These are phyloP conservation scores for Vireo altiloquus DNA, from an alignment of 2,113 vertebrate genomes.

Conservation along the genomic window DNA sequence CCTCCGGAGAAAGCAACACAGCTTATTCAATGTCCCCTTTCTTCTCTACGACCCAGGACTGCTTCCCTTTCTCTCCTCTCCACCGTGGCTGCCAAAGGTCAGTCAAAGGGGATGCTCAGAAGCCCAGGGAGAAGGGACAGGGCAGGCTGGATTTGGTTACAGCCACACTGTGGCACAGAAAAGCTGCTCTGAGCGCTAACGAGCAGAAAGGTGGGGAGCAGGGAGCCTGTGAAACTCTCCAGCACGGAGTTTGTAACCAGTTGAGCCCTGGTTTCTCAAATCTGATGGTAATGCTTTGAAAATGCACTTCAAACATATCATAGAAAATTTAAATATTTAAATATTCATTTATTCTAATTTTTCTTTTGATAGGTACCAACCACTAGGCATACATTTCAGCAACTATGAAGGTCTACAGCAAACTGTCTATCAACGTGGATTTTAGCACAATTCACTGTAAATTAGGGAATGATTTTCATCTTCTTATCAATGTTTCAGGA, in stretches of 20 bases:
- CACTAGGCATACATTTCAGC: conserved; percentile 57
- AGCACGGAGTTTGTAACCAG: conserved; percentile 43
- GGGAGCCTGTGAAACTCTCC: conserved; percentile 11
- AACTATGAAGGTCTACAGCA: conserved; percentile 59
- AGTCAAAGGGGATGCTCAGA: conserved; percentile 49
- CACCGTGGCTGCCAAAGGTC: conserved; percentile 34
- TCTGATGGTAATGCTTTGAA: conserved; percentile 70
- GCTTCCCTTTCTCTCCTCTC: conserved; percentile 12
- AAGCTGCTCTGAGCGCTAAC: conserved; percentile 25
- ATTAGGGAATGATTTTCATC: conserved; percentile 61
- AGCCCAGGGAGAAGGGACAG: conserved; percentile 1
- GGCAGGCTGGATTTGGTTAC: conserved; percentile 46
- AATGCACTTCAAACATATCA: conserved; percentile 74
- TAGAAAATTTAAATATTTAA: conserved; percentile 78
- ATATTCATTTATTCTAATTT: conserved; percentile 82
- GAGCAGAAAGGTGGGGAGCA: conserved; percentile 41
- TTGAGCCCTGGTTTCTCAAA: conserved; percentile 59
- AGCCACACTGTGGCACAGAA: conserved; percentile 12
- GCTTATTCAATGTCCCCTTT: background rate
- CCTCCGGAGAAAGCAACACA: background rate
- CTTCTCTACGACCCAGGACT: background rate
- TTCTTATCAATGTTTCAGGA: conserved; percentile 59
- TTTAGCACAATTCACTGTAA: conserved; percentile 65
- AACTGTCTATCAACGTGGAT: conserved; percentile 58
- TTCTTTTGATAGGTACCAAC: conserved; percentile 68